Evolutionary conservation across 2,888 invertebrate species (phyloP).

Genomic region (Hanleya hanleyi): DNA sequence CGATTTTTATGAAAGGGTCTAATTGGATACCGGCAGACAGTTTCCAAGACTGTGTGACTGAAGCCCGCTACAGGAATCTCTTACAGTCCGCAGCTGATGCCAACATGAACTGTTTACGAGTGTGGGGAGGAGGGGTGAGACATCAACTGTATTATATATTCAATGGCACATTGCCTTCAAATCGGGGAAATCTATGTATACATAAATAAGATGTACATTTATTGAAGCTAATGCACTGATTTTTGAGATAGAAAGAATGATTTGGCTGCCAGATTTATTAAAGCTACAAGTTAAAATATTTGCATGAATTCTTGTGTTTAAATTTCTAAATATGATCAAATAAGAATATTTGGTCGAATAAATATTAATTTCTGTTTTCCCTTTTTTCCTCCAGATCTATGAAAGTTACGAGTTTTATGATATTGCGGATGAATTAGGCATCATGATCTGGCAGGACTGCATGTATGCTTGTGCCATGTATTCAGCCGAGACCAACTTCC

Average conservation of each 20-base stretch:
- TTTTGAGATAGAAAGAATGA: no score
- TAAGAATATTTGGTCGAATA: no score
- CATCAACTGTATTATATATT: no score
- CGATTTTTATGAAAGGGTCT: constrained; percentile 95
- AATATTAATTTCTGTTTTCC: no score
- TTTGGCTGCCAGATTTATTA: no score
- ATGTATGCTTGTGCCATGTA: constrained; percentile 97
- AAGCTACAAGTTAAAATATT: no score
- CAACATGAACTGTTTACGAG: constrained; percentile 94
- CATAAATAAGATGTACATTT: no score
- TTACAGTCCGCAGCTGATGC: constrained; percentile 82
- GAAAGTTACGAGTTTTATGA: constrained; percentile 90
- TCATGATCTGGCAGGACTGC: constrained; percentile 97
- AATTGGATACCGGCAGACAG: constrained; percentile 94
- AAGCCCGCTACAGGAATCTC: constrained; percentile 78
- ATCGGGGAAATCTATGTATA: no score
- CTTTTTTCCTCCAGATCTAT: constrained; percentile 77
- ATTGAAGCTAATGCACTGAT: no score
- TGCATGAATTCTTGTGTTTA: no score
- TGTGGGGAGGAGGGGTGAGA: constrained; percentile 94
- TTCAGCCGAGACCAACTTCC: constrained; percentile 82
- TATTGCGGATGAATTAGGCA: constrained; percentile 88
- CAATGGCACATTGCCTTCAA: no score
- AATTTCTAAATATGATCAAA: no score
- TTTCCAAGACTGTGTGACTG: constrained; percentile 83